Conservation (phyloP, 2,888 invertebrate species). For the Panzeria rudis region DNA sequence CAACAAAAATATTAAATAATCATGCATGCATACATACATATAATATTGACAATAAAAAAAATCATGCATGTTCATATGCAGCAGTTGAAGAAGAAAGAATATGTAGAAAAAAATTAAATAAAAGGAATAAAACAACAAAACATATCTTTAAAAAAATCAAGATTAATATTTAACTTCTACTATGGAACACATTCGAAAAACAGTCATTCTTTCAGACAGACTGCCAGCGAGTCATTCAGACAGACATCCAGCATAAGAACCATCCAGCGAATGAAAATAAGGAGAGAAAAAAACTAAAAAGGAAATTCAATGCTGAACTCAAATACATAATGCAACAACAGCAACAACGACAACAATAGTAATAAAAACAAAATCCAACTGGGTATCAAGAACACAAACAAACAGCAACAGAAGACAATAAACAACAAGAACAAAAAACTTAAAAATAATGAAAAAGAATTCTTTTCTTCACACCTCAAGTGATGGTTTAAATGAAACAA, state of each 20-base stretch:
- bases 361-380: slow-evolving; percentile 58
- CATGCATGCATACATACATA: neutral
- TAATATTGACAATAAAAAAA: slow-evolving; percentile 26
- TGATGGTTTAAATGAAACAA: slow-evolving; percentile 73
- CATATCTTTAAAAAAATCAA: slow-evolving; percentile 64
- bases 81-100: slow-evolving; percentile 14
- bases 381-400: slow-evolving; percentile 61
- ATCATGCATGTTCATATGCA: slow-evolving; percentile 29
- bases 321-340: no score
- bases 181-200: slow-evolving; percentile 22
- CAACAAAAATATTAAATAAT: slow-evolving; percentile 17
- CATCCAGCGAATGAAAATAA: neutral
- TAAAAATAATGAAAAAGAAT: slow-evolving; percentile 61
- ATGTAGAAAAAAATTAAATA: slow-evolving; percentile 5
- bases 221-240: slow-evolving; percentile 9
- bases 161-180: slow-evolving; percentile 67
- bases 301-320: slow-evolving; percentile 52
- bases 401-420: slow-evolving; percentile 44
- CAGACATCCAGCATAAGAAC: slow-evolving; percentile 37
- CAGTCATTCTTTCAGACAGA: neutral
- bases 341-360: slow-evolving; percentile 32
- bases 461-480: slow-evolving; percentile 76
- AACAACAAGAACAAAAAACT: slow-evolving; percentile 16
- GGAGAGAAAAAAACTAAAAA: neutral
- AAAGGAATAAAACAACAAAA: slow-evolving; percentile 40